These are phyloP conservation scores for Tupaia tana DNA, from an alignment of 2,113 vertebrate genomes.

Conservation along the genomic window DNA sequence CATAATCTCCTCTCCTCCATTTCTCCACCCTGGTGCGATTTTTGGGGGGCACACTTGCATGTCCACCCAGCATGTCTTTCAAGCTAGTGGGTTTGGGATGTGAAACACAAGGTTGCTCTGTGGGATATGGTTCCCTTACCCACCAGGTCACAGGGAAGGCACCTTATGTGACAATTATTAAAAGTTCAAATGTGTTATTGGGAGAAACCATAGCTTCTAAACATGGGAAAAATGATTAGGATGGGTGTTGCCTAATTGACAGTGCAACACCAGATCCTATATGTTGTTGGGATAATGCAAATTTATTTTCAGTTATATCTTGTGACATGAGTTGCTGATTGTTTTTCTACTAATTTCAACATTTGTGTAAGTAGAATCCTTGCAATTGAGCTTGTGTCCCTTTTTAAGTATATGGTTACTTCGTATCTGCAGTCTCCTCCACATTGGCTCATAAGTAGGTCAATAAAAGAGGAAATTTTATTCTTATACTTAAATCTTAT, in stretches of 20 bases:
- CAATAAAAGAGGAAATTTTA: not conserved
- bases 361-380: not conserved
- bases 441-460: not conserved
- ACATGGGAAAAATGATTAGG: not conserved
- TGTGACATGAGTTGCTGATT: not conserved
- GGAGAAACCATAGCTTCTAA: not conserved
- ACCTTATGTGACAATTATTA: not conserved
- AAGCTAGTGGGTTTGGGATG: no score
- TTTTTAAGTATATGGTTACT: not conserved
- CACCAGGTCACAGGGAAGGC: no score
- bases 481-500: constrained; percentile 12
- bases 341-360: not conserved
- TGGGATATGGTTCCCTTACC: no score
- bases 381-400: not conserved
- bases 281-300: not conserved
- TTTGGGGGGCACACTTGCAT: no score
- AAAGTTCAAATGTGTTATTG: not conserved
- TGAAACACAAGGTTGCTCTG: no score
- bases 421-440: not conserved
- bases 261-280: not conserved
- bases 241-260: not conserved
- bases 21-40: no score
- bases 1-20: no score
- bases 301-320: constrained; percentile 6
- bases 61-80: no score